phyloP scores from a whole-genome alignment of 2,113 vertebrate genomes.

The Rhinoptilus africanus region DNA sequence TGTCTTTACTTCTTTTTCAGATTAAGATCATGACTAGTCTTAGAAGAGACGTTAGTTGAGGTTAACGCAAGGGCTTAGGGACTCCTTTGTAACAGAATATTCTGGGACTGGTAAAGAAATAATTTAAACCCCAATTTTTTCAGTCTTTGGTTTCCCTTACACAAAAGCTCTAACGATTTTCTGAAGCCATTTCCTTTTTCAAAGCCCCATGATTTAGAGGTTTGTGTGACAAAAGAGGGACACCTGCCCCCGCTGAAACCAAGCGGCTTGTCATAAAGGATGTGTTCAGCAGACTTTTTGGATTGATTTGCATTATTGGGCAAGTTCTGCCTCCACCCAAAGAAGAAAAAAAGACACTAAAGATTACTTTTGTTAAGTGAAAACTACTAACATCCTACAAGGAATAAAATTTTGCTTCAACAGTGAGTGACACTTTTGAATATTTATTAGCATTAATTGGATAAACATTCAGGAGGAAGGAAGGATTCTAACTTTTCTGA shows the following conservation, averaged over 20 bases:
- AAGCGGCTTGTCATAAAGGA: neutral
- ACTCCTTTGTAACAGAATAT: neutral
- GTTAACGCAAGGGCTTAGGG: neutral
- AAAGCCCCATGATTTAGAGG: neutral
- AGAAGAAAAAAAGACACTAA: neutral
- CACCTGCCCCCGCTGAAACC: neutral
- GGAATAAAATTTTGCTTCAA: neutral
- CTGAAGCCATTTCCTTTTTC: neutral
- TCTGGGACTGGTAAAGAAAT: neutral
- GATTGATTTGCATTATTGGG: neutral
- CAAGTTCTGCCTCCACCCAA: neutral
- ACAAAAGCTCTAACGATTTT: neutral
- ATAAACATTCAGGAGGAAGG: neutral
- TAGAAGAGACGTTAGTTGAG: neutral
- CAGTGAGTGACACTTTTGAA: neutral
- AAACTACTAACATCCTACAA: neutral
- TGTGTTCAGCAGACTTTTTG: neutral
- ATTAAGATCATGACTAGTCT: neutral
- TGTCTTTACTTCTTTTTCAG: neutral
- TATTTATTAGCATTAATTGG: neutral
- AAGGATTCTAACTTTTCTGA: neutral
- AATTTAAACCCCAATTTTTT: fast-evolving
- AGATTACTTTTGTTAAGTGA: neutral
- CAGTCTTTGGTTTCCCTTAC: neutral
- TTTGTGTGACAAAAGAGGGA: neutral